A percentile compares a stretch with the other conserved stretches of the same genome.
These are phyloP conservation scores for Bombus huntii DNA, from an alignment of 1,140 invertebrate genomes.

Conservation along the genomic window DNA sequence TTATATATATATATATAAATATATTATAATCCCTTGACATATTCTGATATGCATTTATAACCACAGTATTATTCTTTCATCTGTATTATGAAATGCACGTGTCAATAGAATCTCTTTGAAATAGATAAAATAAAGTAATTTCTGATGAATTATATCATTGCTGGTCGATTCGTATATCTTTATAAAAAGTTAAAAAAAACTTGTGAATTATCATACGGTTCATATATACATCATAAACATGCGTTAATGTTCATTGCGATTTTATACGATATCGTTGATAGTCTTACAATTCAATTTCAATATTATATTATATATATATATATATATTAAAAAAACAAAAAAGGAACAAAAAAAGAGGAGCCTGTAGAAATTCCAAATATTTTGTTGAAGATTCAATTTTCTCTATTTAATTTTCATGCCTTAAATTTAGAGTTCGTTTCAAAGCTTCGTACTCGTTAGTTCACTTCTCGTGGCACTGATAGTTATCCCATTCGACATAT, in stretches of 20 bases:
- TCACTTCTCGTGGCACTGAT: slow-evolving; percentile 26
- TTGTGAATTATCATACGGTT: slow-evolving; percentile 42
- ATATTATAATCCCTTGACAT: slow-evolving; percentile 32
- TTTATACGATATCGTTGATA: slow-evolving; percentile 50
- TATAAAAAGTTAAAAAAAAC: slow-evolving; percentile 41
- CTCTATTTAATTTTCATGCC: not conserved
- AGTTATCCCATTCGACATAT: slow-evolving; percentile 29
- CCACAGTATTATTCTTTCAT: slow-evolving; percentile 50
- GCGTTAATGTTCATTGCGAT: slow-evolving; percentile 45
- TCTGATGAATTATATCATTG: slow-evolving; percentile 42
- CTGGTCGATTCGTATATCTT: slow-evolving; percentile 34
- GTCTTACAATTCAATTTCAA: slow-evolving; percentile 32
- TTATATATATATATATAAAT: slow-evolving; percentile 39
- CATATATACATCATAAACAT: slow-evolving; percentile 43
- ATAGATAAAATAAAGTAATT: slow-evolving; percentile 40
- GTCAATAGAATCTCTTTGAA: slow-evolving; percentile 42
- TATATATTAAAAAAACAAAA: slow-evolving; percentile 2
- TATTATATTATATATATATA: slow-evolving; percentile 9
- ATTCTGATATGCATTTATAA: slow-evolving; percentile 52
- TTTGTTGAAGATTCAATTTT: not conserved
- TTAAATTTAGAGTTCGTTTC: not conserved
- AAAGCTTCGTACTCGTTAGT: slow-evolving; percentile 58
- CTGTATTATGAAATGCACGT: slow-evolving; percentile 39
- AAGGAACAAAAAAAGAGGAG: not conserved
- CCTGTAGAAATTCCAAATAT: slow-evolving; percentile 9